Conservation (phyloP, 2,797 vertebrate species). For the Tauraco hartlaubi region DNA sequence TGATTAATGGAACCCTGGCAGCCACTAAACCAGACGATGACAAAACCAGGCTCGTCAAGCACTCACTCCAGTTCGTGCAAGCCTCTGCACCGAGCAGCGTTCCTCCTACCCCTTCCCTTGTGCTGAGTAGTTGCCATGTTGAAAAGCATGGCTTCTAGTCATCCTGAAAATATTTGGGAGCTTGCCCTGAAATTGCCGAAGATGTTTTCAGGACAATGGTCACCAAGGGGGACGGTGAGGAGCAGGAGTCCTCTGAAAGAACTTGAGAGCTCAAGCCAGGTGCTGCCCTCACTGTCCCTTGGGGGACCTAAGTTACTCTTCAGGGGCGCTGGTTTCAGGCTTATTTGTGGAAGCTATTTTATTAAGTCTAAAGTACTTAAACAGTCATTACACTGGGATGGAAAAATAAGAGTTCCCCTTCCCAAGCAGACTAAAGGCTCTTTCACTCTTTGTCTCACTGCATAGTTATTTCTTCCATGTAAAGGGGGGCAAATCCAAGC, state of each 20-base stretch:
- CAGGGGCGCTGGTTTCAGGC: background rate
- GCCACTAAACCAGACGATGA: background rate
- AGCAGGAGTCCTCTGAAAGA: background rate
- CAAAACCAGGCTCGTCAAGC: background rate
- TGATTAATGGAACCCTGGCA: background rate
- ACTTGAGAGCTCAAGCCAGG: background rate
- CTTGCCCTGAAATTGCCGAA: background rate
- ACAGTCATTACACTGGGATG: background rate
- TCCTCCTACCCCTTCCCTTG: background rate
- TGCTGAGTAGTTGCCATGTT: background rate
- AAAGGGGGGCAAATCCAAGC: background rate
- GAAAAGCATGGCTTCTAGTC: constrained; percentile 40
- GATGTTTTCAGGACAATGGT: background rate
- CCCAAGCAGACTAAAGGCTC: background rate
- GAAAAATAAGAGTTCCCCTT: background rate
- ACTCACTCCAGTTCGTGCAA: background rate
- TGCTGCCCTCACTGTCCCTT: background rate
- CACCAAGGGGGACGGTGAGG: background rate
- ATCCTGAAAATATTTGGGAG: constrained; percentile 34
- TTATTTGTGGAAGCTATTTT: background rate
- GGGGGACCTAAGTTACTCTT: background rate
- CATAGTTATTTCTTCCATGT: background rate
- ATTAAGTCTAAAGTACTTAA: background rate
- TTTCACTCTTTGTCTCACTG: background rate
- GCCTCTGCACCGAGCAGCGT: background rate